Conservation (phyloP, 2,113 vertebrate species). For the Ammospiza caudacuta region DNA sequence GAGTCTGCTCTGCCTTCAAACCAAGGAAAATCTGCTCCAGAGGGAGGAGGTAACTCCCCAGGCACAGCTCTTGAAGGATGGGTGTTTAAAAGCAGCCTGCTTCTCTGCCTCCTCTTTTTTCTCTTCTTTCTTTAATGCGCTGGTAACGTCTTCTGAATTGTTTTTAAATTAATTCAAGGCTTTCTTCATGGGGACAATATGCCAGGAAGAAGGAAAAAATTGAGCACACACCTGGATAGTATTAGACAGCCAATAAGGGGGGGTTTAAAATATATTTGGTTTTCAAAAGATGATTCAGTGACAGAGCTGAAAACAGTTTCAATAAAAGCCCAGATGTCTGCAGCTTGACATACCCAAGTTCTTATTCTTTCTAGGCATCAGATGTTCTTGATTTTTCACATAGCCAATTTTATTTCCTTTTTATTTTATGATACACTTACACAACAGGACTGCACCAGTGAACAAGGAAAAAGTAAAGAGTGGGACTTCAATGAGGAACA, state of each 20-base stretch:
- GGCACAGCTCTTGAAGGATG: neutral
- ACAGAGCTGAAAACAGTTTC: neutral
- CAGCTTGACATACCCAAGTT: neutral
- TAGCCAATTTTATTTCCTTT: neutral
- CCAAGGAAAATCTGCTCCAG: neutral
- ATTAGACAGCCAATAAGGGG: neutral
- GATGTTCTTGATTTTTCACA: constrained; percentile 25
- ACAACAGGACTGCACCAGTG: neutral
- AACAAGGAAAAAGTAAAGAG: neutral
- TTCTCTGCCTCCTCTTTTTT: neutral
- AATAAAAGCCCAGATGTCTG: constrained; percentile 28
- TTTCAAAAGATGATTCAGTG: neutral
- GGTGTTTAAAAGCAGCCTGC: neutral
- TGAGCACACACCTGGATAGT: neutral
- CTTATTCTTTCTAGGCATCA: neutral
- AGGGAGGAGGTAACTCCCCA: neutral
- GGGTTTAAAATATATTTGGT: neutral
- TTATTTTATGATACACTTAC: neutral
- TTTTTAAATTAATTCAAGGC: neutral
- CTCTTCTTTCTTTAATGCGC: neutral
- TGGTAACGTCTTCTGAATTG: neutral
- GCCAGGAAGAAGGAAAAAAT: neutral
- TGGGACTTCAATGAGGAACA: neutral
- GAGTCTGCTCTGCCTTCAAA: neutral
- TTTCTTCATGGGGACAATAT: neutral